These are phyloP conservation scores for Numenius phaeopus DNA, from an alignment of 2,797 vertebrate species.

Conservation along the genomic window DNA sequence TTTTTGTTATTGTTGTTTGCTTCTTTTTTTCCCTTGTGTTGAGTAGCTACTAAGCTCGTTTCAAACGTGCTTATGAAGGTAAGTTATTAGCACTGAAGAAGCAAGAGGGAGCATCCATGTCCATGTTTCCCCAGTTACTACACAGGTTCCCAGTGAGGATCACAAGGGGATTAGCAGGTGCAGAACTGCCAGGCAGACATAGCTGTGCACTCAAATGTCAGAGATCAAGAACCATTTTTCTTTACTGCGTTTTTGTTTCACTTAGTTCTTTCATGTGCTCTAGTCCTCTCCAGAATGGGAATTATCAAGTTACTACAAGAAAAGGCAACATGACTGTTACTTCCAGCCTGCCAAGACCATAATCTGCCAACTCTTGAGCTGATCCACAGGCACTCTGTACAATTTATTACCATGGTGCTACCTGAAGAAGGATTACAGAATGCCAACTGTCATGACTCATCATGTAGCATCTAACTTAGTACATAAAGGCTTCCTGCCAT, in stretches of 20 bases:
- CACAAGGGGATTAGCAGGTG: fast-evolving
- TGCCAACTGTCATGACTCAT: background rate
- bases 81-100: background rate
- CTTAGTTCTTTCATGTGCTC: background rate
- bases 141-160: fast-evolving
- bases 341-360: background rate
- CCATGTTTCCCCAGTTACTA: background rate
- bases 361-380: background rate
- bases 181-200: background rate
- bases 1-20: too few relatives aligned
- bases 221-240: background rate
- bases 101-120: background rate
- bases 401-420: background rate
- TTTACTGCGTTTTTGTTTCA: background rate
- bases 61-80: background rate
- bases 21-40: background rate
- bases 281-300: background rate
- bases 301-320: background rate
- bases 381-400: background rate
- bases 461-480: background rate
- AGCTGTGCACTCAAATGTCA: fast-evolving
- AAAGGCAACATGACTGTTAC: background rate
- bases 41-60: background rate
- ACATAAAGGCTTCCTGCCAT: background rate
- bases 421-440: background rate